A percentile compares a stretch with the other conserved stretches of the same genome.
phyloP scores from a whole-genome alignment of 2,113 vertebrate genomes.

The Odontophorus gujanensis region DNA sequence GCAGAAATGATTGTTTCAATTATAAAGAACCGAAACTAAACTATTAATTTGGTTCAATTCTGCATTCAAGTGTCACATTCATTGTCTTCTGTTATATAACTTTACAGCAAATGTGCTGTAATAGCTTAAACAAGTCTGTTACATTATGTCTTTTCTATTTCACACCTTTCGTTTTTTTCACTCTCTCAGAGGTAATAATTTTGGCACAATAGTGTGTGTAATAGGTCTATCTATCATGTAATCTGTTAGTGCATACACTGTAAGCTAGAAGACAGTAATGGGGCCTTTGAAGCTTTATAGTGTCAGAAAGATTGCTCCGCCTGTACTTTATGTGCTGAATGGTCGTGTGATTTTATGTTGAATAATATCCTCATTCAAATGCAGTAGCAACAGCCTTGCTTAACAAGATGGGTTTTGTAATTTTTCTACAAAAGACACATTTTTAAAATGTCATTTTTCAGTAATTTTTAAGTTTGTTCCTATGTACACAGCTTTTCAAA shows the following conservation, averaged over 20 bases:
- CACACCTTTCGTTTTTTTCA: not conserved
- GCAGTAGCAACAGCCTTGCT: not conserved
- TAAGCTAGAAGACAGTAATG: conserved; percentile 44
- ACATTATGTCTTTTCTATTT: not conserved
- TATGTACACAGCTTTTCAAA: not conserved
- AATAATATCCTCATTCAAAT: conserved; percentile 1
- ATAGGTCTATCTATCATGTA: conserved; percentile 21
- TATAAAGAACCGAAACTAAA: not conserved
- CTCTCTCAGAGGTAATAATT: not conserved
- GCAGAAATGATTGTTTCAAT: not conserved
- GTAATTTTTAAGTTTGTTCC: not conserved
- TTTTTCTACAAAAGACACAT: not conserved
- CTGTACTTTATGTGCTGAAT: conserved; percentile 10
- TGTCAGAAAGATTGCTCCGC: conserved; percentile 21
- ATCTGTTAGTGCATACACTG: conserved; percentile 8
- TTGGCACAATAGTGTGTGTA: not conserved
- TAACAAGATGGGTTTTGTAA: not conserved
- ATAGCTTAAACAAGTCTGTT: not conserved
- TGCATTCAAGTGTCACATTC: not conserved
- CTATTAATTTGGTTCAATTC: not conserved
- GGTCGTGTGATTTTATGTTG: conserved; percentile 25
- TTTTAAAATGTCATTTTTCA: not conserved
- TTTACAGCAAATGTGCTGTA: not conserved
- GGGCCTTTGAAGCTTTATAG: conserved; percentile 8
- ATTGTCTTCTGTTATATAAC: not conserved